Conservation (phyloP, 2,888 invertebrate species). For the Synanthedon myopaeformis region DNA sequence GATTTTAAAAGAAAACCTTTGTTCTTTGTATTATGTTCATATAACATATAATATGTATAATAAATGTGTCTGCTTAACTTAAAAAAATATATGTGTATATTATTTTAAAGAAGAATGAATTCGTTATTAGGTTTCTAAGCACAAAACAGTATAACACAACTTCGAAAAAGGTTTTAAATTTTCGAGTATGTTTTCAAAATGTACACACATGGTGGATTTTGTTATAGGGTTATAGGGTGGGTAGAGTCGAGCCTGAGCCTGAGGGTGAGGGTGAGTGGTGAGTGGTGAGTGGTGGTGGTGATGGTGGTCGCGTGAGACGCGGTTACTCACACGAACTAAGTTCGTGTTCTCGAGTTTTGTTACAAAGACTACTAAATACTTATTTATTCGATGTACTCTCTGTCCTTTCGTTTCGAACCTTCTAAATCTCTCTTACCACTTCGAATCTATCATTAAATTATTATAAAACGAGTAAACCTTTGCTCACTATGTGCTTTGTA, state of each 20-base stretch:
- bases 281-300: too few relatives aligned
- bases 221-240: too few relatives aligned
- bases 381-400: constrained; percentile 23
- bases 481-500: constrained; percentile 62
- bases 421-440: neutral
- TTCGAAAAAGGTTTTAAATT: too few relatives aligned
- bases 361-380: constrained; percentile 18
- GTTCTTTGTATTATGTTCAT: neutral
- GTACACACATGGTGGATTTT: too few relatives aligned
- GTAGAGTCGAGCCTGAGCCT: constrained; percentile 5
- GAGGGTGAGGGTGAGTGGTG: too few relatives aligned
- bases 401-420: constrained; percentile 8
- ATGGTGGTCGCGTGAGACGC: constrained; percentile 17
- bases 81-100: too few relatives aligned
- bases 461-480: constrained; percentile 40
- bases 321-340: constrained; percentile 22
- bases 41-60: too few relatives aligned
- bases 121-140: too few relatives aligned
- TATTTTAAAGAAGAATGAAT: too few relatives aligned
- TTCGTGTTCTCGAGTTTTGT: constrained; percentile 25
- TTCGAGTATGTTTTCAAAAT: too few relatives aligned
- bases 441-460: constrained; percentile 23
- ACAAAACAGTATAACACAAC: too few relatives aligned
- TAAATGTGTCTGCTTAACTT: too few relatives aligned
- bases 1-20: constrained; percentile 1